Base-by-base conservation (phyloP, 1,140 invertebrate species). In the Phenacoccus solenopsis region DNA sequence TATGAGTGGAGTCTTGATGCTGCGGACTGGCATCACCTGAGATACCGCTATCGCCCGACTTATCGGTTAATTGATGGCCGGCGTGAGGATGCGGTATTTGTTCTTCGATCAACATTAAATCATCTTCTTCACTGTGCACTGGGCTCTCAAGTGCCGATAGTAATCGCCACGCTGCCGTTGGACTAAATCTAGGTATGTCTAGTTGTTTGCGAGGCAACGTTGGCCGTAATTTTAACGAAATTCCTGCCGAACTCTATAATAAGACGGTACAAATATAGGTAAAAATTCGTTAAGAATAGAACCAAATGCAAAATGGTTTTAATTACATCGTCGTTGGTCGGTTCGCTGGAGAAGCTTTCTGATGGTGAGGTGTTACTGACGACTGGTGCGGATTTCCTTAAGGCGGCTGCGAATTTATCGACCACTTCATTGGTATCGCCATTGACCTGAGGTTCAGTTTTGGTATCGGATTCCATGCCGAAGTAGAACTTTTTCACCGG, bases 1-100 rank as follows among this genome's bases (percentile, higher is more conserved):
- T 75, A 70, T 75, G 75, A 21, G 72, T 73, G 16, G 75, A 76
- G 67, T 75, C 73, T 24, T 73, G 72, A 67, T 74, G 74, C 35
- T 75, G 74, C 21, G 83, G 84, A 70, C 84, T 83, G 3, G 83
- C 83, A 77, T 90, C 89, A 1, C 87, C 88, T 1, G 88, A 90
- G 72, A 91, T 91, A 0, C 88, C 89, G 0, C 88, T 90, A 77
- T 92, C 89, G 0, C 87, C 89, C 1, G 87, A 89, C 76, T 88
- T 88, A 74, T 90, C 88, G 35, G 73, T 67, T 57, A 71, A 49
- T 69, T 72, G 49, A 72, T 71, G 49, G 64, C 24, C 61, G 79
- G 78, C 9, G 80, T 64, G 82, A 10, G 84, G 83, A 21, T 80
- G 80, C 20, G 81, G 81, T 71, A 86, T 84, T 21, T 79, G 77